Evolutionary conservation across 2,113 vertebrate genomes (phyloP).

Genomic region (Uria lomvia): DNA sequence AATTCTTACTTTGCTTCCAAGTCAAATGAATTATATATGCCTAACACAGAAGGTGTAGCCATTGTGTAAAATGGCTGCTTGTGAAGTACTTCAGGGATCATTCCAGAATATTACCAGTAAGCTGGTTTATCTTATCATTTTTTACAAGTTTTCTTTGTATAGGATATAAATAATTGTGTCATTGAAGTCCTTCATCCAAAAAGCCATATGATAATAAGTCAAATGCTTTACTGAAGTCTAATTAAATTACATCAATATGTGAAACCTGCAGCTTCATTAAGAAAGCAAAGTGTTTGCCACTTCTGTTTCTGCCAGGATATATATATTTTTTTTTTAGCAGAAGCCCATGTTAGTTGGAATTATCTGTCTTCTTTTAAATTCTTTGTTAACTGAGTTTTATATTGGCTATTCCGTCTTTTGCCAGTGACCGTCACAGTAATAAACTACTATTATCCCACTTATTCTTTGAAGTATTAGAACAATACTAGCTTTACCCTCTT

Average conservation of each 20-base stretch:
- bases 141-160: background rate
- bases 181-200: background rate
- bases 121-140: background rate
- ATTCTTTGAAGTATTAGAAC: background rate
- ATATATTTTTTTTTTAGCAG: background rate
- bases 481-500: background rate
- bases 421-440: background rate
- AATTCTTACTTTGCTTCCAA: background rate
- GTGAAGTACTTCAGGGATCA: background rate
- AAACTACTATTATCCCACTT: background rate
- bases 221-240: background rate
- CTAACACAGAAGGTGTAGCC: background rate
- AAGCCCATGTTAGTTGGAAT: background rate
- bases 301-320: background rate
- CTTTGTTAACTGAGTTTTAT: background rate
- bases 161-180: background rate
- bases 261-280: background rate
- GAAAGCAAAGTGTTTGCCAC: background rate
- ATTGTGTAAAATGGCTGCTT: background rate
- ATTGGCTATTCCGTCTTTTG: background rate
- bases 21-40: slow-evolving; percentile 16
- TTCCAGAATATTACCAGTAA: background rate
- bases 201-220: background rate
- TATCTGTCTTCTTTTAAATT: background rate
- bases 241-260: background rate